Percentiles rank a stretch among this genome's conserved stretches.
Evolutionary conservation across 2,888 invertebrate species (phyloP).

Genomic region (Lithodes maja): DNA sequence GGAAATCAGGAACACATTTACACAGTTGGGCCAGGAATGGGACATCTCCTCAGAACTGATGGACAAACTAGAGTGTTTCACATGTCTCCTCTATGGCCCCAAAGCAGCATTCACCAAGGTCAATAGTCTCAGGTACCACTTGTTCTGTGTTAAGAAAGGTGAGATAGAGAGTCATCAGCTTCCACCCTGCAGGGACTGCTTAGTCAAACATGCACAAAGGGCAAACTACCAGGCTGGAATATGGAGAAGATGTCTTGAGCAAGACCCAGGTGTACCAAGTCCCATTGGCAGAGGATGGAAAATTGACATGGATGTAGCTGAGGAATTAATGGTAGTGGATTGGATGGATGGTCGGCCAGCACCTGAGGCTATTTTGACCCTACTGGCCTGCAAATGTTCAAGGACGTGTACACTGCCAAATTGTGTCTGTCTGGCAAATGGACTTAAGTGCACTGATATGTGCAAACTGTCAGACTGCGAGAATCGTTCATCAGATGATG

Average conservation of each 20-base stretch:
- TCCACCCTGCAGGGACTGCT: conserved; percentile 30
- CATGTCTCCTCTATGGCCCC: too few species aligned
- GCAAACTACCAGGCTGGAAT: conserved; percentile 41
- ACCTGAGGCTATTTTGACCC: conserved; percentile 25
- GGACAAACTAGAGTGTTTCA: too few species aligned
- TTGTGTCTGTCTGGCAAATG: conserved; percentile 43
- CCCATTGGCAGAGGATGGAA: neutral
- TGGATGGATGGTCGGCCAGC: conserved; percentile 32
- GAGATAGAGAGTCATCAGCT: conserved; percentile 33
- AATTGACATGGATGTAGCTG: neutral
- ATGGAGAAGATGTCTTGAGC: conserved; percentile 26
- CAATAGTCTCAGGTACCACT: conserved; percentile 7
- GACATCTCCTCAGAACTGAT: neutral
- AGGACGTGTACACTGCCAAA: conserved; percentile 24
- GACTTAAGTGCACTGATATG: conserved; percentile 29
- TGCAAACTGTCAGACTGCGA: neutral
- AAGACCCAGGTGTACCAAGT: neutral
- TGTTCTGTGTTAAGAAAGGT: conserved; percentile 23
- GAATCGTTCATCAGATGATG: neutral
- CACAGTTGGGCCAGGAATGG: neutral
- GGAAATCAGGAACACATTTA: neutral
- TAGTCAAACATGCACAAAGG: conserved; percentile 12
- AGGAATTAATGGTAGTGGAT: neutral
- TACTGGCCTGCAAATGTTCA: conserved; percentile 16
- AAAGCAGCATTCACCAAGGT: too few species aligned